Percentiles rank a stretch among this genome's conserved stretches.
Conservation (phyloP, 2,113 vertebrate species). For the Phalacrocorax brasilianus region DNA sequence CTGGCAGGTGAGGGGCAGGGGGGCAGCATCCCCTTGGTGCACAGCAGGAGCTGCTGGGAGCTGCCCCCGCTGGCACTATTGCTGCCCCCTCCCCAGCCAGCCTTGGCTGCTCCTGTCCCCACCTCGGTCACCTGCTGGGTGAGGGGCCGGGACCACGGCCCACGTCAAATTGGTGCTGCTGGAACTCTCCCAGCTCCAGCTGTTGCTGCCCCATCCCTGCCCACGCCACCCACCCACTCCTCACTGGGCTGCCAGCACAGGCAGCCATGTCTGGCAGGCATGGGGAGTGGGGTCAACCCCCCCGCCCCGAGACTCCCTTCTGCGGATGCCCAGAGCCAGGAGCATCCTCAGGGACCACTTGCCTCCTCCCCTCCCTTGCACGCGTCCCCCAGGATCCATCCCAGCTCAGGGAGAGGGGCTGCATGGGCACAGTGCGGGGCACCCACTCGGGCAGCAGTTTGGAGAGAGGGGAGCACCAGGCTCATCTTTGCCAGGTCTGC, state of each 20-base stretch:
- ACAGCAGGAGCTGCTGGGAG: not conserved
- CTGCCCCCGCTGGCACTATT: accelerated
- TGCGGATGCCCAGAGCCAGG: not conserved
- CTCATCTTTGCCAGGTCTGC: not conserved
- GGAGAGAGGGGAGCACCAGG: not conserved
- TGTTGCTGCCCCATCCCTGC: not conserved
- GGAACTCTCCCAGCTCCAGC: not conserved
- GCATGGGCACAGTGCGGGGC: not conserved
- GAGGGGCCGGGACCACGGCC: not conserved
- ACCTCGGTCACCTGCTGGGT: accelerated
- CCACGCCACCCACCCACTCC: not conserved
- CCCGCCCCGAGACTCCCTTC: too few relatives aligned
- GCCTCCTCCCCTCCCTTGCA: not conserved
- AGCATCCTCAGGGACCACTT: not conserved
- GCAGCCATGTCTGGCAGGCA: not conserved
- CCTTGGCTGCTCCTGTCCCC: accelerated
- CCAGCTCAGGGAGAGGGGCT: not conserved
- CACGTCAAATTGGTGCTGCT: not conserved
- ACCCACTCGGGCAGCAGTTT: not conserved
- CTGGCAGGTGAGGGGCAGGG: not conserved
- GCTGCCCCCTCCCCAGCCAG: accelerated
- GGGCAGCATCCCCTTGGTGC: not conserved
- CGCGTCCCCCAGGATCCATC: accelerated
- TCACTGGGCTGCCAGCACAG: not conserved
- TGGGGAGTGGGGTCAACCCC: not conserved